Conservation (phyloP, 2,888 invertebrate genomes). For the Cordylochernes scorpioides region DNA sequence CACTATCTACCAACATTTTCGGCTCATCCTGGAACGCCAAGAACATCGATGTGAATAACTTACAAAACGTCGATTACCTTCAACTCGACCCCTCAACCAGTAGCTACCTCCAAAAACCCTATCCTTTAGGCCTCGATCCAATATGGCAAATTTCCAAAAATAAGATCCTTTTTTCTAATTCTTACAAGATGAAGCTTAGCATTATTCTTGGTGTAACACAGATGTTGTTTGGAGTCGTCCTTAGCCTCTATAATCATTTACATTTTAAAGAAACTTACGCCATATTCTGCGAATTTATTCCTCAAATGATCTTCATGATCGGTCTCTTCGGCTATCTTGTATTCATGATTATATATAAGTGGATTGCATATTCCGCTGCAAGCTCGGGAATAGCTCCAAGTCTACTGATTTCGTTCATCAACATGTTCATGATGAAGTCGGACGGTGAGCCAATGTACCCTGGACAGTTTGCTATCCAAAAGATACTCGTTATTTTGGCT, state of each 20-base stretch:
- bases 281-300: conserved; percentile 74
- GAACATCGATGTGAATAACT: too few relatives aligned
- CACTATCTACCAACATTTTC: conserved; percentile 80
- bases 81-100: too few relatives aligned
- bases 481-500: conserved; percentile 47
- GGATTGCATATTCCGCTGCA: conserved; percentile 34
- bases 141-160: conserved; percentile 20
- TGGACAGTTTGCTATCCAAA: too few relatives aligned
- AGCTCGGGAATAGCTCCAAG: conserved; percentile 56
- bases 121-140: too few relatives aligned
- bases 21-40: conserved; percentile 55
- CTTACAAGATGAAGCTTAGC: conserved; percentile 89
- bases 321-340: conserved; percentile 87
- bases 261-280: too few relatives aligned
- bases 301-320: conserved; percentile 66
- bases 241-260: too few relatives aligned
- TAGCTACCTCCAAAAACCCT: too few relatives aligned
- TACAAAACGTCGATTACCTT: too few relatives aligned
- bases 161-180: conserved; percentile 59
- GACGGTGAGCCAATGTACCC: too few relatives aligned
- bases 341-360: conserved; percentile 79
- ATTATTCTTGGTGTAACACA: conserved; percentile 86
- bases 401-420: conserved; percentile 86
- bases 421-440: conserved; percentile 95
- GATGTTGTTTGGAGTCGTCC: conserved; percentile 44